Conservation (phyloP, 92 coral and sea anemone species). For the Blastomussa wellsi region DNA sequence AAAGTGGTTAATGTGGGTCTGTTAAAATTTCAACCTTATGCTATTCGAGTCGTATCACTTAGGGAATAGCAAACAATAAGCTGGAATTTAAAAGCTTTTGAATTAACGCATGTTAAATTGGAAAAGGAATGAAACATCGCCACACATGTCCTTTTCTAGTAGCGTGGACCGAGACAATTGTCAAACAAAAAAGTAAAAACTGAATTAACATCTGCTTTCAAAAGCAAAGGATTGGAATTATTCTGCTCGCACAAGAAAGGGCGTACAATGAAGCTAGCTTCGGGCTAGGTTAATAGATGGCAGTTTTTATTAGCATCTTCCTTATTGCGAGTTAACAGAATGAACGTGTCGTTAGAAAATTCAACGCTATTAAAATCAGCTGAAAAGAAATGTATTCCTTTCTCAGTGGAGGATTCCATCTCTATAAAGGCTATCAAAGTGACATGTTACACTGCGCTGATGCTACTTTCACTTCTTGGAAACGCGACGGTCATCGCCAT, state of each 20-base stretch:
- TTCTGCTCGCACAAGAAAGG: too few relatives aligned
- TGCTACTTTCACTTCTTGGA: conserved; percentile 53
- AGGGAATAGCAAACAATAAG: background rate
- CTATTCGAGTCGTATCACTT: background rate
- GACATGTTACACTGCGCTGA: conserved; percentile 17
- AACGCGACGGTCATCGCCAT: conserved; percentile 54
- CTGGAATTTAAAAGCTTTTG: background rate
- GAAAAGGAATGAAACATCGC: too few relatives aligned
- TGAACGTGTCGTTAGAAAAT: background rate
- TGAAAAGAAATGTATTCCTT: conserved; percentile 1
- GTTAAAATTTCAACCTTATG: too few relatives aligned
- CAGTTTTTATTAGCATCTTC: background rate
- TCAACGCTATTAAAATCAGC: background rate
- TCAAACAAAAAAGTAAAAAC: too few relatives aligned
- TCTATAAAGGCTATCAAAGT: conserved; percentile 41
- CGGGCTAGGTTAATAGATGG: background rate
- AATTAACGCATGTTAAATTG: background rate
- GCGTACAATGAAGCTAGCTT: too few relatives aligned
- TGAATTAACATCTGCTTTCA: too few relatives aligned
- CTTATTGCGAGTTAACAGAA: background rate
- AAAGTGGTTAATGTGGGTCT: background rate
- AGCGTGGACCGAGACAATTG: too few relatives aligned
- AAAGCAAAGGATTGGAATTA: too few relatives aligned
- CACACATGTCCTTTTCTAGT: too few relatives aligned
- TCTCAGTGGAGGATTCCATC: background rate